A percentile compares a stretch with the other conserved stretches of the same genome.
phyloP scores from a whole-genome alignment of 2,888 invertebrate genomes.

The Drosophila buzzatii region DNA sequence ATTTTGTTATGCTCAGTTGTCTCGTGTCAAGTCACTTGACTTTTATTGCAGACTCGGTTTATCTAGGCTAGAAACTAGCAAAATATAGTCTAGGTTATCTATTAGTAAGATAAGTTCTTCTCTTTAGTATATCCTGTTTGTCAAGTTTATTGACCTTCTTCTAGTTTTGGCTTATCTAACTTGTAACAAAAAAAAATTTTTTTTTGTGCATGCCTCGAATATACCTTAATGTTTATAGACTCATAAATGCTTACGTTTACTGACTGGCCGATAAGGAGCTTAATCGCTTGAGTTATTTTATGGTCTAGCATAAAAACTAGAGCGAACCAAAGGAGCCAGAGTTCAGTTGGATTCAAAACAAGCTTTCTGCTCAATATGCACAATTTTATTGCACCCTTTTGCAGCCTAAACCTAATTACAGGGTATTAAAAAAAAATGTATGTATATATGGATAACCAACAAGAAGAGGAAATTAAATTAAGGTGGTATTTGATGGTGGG shows the following conservation, averaged over 20 bases:
- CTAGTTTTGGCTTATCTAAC: neutral
- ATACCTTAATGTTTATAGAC: neutral
- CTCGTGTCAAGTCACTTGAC: neutral
- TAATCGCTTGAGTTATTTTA: neutral
- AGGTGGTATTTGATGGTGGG: neutral
- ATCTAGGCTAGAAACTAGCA: neutral
- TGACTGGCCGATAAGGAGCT: neutral
- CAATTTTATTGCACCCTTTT: slow-evolving; percentile 33
- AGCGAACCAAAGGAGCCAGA: neutral
- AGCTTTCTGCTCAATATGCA: neutral
- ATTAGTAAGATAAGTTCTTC: neutral
- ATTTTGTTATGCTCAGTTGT: neutral
- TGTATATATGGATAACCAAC: neutral
- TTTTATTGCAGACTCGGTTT: neutral
- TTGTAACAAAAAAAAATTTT: neutral
- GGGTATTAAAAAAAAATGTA: slow-evolving; percentile 4
- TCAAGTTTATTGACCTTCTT: neutral
- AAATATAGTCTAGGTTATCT: neutral
- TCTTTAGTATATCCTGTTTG: neutral
- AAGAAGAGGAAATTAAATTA: slow-evolving; percentile 1
- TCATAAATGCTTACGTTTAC: neutral
- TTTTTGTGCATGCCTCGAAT: neutral
- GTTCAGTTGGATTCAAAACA: neutral
- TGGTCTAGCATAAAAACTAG: neutral
- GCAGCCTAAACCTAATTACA: slow-evolving; percentile 8